Percentiles rank a stretch among this genome's conserved stretches.
Evolutionary conservation across 2,888 invertebrate genomes (phyloP).

Genomic region (Drosophila trichaetosa): DNA sequence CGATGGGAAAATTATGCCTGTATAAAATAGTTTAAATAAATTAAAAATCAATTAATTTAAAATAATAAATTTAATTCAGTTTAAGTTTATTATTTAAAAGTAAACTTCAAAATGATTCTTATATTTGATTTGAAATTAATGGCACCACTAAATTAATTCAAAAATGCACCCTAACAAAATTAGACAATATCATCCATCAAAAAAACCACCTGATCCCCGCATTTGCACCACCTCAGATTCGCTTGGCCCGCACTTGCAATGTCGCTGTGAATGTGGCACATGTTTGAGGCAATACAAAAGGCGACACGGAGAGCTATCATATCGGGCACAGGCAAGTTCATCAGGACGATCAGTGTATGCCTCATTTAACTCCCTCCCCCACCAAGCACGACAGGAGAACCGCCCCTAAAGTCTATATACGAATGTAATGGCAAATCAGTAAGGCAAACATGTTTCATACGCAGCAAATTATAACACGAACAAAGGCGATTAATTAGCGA

Average conservation of each 20-base stretch:
- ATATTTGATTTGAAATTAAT: neutral
- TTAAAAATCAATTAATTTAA: no score
- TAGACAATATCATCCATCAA: constrained; percentile 39
- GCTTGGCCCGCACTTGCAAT: constrained; percentile 50
- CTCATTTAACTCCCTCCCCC: constrained; percentile 60
- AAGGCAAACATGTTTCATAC: constrained; percentile 73
- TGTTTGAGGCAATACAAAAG: constrained; percentile 52
- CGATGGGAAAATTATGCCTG: no score
- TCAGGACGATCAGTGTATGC: constrained; percentile 43
- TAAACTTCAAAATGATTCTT: neutral
- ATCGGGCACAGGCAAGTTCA: constrained; percentile 44
- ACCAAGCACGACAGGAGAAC: constrained; percentile 4
- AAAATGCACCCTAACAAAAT: constrained; percentile 25
- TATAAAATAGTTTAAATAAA: no score
- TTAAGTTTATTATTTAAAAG: neutral
- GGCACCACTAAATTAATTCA: neutral
- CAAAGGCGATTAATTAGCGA: constrained; percentile 77
- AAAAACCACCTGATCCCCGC: constrained; percentile 56
- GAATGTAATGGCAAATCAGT: constrained; percentile 63
- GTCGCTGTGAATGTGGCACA: constrained; percentile 65
- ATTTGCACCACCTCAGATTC: constrained; percentile 38
- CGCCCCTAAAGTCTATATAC: constrained; percentile 61
- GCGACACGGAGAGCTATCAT: constrained; percentile 29
- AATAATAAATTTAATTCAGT: no score
- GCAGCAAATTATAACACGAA: constrained; percentile 74